Conservation (phyloP, 2,113 vertebrate genomes). For the Rhinoptilus africanus region DNA sequence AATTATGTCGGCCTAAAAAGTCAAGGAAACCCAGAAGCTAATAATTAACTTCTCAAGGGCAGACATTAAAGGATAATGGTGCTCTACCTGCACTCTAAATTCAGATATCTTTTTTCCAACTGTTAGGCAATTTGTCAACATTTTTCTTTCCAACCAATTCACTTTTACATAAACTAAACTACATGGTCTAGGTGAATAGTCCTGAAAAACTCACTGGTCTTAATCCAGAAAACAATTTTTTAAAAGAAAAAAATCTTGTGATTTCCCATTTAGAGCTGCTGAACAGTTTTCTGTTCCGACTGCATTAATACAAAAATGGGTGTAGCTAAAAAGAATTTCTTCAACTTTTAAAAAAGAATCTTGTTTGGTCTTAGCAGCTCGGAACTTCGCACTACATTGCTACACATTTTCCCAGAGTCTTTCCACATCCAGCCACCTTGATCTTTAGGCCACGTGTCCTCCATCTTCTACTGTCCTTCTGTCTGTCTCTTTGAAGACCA, state of each 20-base stretch:
- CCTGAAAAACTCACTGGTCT: background rate
- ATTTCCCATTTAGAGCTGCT: background rate
- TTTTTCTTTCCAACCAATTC: background rate
- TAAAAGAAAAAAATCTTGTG: background rate
- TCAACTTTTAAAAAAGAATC: background rate
- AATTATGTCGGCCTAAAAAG: background rate
- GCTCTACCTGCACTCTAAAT: background rate
- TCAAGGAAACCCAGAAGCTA: background rate
- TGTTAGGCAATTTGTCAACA: background rate
- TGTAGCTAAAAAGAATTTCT: background rate
- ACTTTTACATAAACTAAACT: background rate
- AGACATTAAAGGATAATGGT: background rate
- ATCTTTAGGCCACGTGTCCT: background rate
- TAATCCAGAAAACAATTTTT: background rate
- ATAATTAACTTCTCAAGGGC: background rate
- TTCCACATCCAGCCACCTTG: background rate
- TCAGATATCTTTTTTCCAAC: background rate
- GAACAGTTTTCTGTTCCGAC: background rate
- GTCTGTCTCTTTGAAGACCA: slow-evolving; percentile 1
- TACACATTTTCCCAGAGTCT: background rate
- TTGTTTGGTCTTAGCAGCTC: background rate
- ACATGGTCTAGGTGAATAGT: background rate
- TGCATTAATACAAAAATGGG: background rate
- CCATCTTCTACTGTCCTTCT: background rate
- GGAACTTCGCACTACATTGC: background rate